phyloP scores from a whole-genome alignment of 2,113 vertebrate genomes.

The Chionodraco myersi region DNA sequence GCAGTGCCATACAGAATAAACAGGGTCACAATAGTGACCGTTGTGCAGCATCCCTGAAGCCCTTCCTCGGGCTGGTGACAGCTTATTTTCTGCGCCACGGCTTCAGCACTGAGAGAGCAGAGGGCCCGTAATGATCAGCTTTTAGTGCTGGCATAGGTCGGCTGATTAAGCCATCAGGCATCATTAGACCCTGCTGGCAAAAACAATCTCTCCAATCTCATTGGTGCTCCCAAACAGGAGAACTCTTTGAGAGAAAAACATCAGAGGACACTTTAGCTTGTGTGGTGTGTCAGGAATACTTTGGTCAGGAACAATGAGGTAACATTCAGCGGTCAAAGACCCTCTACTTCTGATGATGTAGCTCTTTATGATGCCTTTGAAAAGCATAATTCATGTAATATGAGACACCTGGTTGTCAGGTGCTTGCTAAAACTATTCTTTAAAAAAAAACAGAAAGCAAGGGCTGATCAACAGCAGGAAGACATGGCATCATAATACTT shows the following conservation, averaged over 20 bases:
- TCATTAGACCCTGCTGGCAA: slow-evolving; percentile 80
- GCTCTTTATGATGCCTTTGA: slow-evolving; percentile 23
- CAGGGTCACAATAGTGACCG: slow-evolving; percentile 74
- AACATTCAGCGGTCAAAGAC: slow-evolving; percentile 24
- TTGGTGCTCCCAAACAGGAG: slow-evolving; percentile 60
- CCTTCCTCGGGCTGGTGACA: slow-evolving; percentile 73
- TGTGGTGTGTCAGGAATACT: slow-evolving; percentile 21
- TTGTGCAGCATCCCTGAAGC: slow-evolving; percentile 43
- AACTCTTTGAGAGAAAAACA: slow-evolving; percentile 58
- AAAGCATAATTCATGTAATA: slow-evolving; percentile 22
- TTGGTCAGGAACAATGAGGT: slow-evolving; percentile 17
- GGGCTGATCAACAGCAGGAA: slow-evolving; percentile 6
- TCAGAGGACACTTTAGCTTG: slow-evolving; percentile 43
- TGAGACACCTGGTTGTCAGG: neutral
- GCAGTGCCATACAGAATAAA: slow-evolving; percentile 57
- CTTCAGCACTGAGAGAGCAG: slow-evolving; percentile 73
- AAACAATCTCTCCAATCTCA: slow-evolving; percentile 67
- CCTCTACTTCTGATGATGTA: slow-evolving; percentile 3
- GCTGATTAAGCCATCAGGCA: slow-evolving; percentile 82
- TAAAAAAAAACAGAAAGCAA: neutral
- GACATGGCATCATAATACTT: slow-evolving; percentile 6
- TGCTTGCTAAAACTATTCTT: neutral
- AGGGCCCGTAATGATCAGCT: slow-evolving; percentile 84
- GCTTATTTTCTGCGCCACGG: slow-evolving; percentile 83
- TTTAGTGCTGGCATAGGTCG: slow-evolving; percentile 77